These are phyloP conservation scores for Squalus acanthias DNA, from an alignment of 2,797 vertebrate species.

Conservation along the genomic window DNA sequence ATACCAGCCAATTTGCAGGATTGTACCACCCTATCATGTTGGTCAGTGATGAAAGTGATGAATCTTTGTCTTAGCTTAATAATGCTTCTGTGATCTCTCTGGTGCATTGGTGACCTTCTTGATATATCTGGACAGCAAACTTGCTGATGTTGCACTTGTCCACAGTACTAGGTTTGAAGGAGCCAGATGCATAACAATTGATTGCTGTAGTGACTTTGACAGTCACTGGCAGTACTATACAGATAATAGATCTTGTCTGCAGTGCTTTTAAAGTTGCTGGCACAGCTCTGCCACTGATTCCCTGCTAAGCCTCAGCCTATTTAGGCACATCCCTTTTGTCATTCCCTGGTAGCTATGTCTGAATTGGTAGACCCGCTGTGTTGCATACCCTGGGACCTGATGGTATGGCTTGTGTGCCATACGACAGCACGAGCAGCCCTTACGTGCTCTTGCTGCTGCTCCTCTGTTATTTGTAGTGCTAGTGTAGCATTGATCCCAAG, in stretches of 20 bases:
- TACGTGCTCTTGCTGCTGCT: background rate
- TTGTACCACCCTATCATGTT: background rate
- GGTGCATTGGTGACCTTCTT: background rate
- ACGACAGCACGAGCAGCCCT: background rate
- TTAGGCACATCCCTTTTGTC: background rate
- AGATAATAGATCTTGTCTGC: background rate
- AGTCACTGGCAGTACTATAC: background rate
- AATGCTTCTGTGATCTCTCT: background rate
- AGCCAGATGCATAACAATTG: background rate
- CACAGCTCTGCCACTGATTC: background rate
- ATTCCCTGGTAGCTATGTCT: background rate
- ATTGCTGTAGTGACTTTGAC: background rate
- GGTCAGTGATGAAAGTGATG: background rate
- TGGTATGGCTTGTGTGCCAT: background rate
- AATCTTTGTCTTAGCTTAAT: background rate
- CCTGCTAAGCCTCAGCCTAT: background rate
- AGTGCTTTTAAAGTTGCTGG: background rate
- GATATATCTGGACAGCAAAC: background rate
- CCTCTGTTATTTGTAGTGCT: background rate
- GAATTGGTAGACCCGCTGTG: background rate
- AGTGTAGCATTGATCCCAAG: background rate
- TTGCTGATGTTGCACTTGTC: background rate
- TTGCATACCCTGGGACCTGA: background rate
- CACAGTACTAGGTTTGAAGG: background rate
- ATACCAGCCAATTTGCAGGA: background rate